phyloP scores from a whole-genome alignment of 2,888 invertebrate genomes.

The Theretra japonica region DNA sequence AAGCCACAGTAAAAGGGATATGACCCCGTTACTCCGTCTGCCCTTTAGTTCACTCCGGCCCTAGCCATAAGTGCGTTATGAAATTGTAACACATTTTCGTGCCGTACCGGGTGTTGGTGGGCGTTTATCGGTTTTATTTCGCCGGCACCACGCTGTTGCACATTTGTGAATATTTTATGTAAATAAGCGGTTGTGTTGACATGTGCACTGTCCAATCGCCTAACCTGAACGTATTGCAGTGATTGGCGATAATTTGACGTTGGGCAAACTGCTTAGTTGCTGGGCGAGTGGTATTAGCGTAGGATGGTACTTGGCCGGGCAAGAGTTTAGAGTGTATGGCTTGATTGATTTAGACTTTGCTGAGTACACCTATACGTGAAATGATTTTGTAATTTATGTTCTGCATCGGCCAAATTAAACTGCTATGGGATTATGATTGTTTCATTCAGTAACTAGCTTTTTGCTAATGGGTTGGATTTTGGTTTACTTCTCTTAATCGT shows the following conservation, averaged over 20 bases:
- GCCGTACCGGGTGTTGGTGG: constrained; percentile 20
- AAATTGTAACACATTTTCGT: constrained; percentile 28
- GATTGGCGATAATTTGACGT: constrained; percentile 5
- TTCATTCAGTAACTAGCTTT: too few relatives aligned
- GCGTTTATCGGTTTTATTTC: constrained; percentile 24
- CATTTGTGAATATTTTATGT: constrained; percentile 34
- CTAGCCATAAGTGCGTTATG: constrained; percentile 19
- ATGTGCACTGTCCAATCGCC: not conserved
- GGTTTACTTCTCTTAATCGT: too few relatives aligned
- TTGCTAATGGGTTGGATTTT: too few relatives aligned
- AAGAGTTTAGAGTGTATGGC: not conserved
- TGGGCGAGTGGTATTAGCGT: not conserved
- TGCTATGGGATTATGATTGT: too few relatives aligned
- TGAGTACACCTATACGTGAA: too few relatives aligned
- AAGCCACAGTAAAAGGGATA: not conserved
- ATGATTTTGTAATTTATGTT: too few relatives aligned
- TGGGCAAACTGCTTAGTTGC: not conserved
- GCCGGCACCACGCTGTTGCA: constrained; percentile 30
- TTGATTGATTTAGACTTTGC: too few relatives aligned
- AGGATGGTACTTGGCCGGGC: not conserved
- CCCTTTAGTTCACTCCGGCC: not conserved
- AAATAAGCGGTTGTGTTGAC: constrained; percentile 24
- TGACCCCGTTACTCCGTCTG: not conserved
- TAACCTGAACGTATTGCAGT: not conserved
- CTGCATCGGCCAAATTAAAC: too few relatives aligned